Conservation (phyloP, 2,888 invertebrate species). For the Hemithea aestivaria region DNA sequence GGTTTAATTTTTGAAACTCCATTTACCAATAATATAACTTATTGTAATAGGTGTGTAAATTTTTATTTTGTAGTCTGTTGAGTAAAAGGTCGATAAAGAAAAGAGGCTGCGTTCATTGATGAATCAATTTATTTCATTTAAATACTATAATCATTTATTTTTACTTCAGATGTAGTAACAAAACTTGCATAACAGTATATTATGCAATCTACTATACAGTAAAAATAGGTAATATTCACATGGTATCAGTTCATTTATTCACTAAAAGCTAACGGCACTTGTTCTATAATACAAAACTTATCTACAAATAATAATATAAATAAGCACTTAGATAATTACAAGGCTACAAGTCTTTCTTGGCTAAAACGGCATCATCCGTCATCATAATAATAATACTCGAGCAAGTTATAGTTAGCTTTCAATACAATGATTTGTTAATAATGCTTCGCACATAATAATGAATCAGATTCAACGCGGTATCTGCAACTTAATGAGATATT, state of each 20-base stretch:
- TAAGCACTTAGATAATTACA: conserved; percentile 55
- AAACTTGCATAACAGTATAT: conserved; percentile 45
- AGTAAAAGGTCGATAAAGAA: conserved; percentile 27
- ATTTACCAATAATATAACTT: too few species aligned
- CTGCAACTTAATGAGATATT: conserved; percentile 32
- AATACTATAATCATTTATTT: conserved; percentile 53
- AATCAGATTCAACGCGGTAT: conserved; percentile 38
- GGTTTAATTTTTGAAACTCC: too few species aligned
- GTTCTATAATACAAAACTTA: conserved; percentile 40
- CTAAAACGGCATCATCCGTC: conserved; percentile 58
- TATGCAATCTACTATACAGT: conserved; percentile 46
- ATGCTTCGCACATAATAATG: conserved; percentile 39
- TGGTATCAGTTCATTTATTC: conserved; percentile 64
- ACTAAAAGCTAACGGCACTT: conserved; percentile 59
- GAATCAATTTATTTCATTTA: conserved; percentile 55
- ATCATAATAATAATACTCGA: conserved; percentile 62
- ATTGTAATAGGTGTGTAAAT: too few species aligned
- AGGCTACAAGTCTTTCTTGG: conserved; percentile 71
- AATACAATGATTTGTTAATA: conserved; percentile 36
- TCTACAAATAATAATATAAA: conserved; percentile 53
- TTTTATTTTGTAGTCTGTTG: too few species aligned
- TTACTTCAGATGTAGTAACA: conserved; percentile 51
- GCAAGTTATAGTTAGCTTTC: conserved; percentile 40
- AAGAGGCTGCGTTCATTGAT: conserved; percentile 33
- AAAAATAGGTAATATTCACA: conserved; percentile 44